These are phyloP conservation scores for Larimichthys polyactis DNA, from an alignment of 2,113 vertebrate genomes.

Conservation along the genomic window DNA sequence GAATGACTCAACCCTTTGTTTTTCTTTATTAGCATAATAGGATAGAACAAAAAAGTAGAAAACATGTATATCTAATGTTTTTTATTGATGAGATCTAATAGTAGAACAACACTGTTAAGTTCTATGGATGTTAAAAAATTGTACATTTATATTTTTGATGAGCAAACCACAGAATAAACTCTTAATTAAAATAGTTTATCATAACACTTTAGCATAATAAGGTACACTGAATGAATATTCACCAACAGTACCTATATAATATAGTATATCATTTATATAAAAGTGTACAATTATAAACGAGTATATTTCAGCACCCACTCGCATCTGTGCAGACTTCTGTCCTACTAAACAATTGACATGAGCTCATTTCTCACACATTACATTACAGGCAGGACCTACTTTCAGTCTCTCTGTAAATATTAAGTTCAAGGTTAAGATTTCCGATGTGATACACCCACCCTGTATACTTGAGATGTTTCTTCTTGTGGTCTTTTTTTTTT, in stretches of 20 bases:
- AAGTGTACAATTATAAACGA: too few species aligned
- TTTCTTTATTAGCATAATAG: neutral
- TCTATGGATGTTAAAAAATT: neutral
- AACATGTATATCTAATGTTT: neutral
- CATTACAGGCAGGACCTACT: constrained; percentile 36
- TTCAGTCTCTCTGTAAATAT: constrained; percentile 23
- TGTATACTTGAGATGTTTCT: constrained; percentile 4
- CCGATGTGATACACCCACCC: neutral
- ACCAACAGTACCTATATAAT: neutral
- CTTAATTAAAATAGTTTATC: neutral
- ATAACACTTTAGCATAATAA: neutral
- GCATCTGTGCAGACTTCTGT: neutral
- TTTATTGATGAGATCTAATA: neutral
- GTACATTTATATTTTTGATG: neutral
- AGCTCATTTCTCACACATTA: neutral
- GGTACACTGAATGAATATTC: neutral
- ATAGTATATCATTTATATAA: too few species aligned
- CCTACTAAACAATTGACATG: neutral
- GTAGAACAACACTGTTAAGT: neutral
- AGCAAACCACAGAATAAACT: neutral
- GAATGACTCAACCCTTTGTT: neutral
- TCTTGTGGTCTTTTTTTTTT: neutral
- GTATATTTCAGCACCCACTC: neutral
- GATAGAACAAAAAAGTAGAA: neutral
- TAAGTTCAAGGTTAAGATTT: constrained; percentile 39